Base-by-base conservation (phyloP, 2,888 invertebrate species). In the Acronicta psi region DNA sequence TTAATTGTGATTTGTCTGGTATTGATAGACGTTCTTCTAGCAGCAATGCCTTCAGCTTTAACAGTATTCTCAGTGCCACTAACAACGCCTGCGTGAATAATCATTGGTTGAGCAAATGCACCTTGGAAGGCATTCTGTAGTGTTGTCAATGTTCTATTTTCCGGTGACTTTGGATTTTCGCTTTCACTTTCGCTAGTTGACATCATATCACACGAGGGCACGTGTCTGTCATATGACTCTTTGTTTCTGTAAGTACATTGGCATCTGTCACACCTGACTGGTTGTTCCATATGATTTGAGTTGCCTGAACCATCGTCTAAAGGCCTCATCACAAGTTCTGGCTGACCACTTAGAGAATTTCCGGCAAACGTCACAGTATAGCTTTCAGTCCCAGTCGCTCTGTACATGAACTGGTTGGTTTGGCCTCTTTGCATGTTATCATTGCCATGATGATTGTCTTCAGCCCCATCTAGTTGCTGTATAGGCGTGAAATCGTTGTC, bases 211-310 rank as follows among this genome's bases (percentile, higher is more conserved):
- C 98, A 98, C 20, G 95, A 95, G 9, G 95, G 95, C 61, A 98
- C 91, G 83, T 98, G 98, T 42, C 97, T 94, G 77, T 97, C 96
- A 80, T 96, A 98, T 52, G 97, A 97, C 60, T 96, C 96, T 67
- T 96, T 96, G 46, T 97, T 97, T 77, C 98, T 95, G 81, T 98
- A 98, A 2, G 97, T 97, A 81, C 98, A 97, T 78, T 97, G 97
- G 83, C 98, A 99, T 67, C 97, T 95, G 74, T 97, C 96, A 87
- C 98, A 99, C 78, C 97, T 97, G 0, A 98, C 98, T 8, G 97
- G 97, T 75, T 96, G 95, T 75, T 97, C 96, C 38, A 95, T 94
- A 52, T 94, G 93, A 44, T 94, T 94, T 36, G 92, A 81, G 42
- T 85, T 82, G 1, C 81, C 82, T 25, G 88, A 81, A 25, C 82